Conservation (phyloP, 2,113 vertebrate genomes). For the Saimiri boliviensis region DNA sequence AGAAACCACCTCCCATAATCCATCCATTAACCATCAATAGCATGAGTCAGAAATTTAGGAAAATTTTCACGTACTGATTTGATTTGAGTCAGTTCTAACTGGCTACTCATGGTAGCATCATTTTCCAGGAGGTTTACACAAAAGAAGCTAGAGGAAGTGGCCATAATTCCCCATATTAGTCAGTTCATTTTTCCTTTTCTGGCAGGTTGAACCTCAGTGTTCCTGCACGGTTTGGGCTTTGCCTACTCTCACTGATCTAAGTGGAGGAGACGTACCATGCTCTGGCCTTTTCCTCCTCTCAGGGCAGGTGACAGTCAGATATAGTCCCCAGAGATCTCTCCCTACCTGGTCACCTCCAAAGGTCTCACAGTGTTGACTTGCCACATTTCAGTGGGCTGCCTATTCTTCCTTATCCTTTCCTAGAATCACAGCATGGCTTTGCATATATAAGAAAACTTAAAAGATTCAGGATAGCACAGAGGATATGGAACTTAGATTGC, state of each 20-base stretch:
- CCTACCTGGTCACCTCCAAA: neutral
- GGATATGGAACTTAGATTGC: neutral
- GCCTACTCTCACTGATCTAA: neutral
- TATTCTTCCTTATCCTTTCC: neutral
- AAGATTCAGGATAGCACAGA: neutral
- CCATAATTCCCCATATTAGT: neutral
- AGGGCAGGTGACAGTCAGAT: neutral
- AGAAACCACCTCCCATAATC: neutral
- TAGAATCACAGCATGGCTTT: neutral
- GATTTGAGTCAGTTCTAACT: neutral
- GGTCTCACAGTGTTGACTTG: neutral
- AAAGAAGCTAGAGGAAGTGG: neutral
- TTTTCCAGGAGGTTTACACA: neutral
- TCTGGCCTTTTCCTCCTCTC: neutral
- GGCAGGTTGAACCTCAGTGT: neutral
- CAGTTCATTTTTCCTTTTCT: neutral
- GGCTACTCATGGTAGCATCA: neutral
- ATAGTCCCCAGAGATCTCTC: neutral
- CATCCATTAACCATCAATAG: neutral
- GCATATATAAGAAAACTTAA: neutral
- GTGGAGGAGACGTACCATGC: fast-evolving
- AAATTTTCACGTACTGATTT: neutral
- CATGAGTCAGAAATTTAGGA: neutral
- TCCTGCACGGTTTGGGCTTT: neutral
- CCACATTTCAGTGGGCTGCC: neutral